Evolutionary conservation across 2,797 vertebrate genomes (phyloP), one percentile per base, ranked within the genome.

Genomic region (Coregonus sp.): DNA sequence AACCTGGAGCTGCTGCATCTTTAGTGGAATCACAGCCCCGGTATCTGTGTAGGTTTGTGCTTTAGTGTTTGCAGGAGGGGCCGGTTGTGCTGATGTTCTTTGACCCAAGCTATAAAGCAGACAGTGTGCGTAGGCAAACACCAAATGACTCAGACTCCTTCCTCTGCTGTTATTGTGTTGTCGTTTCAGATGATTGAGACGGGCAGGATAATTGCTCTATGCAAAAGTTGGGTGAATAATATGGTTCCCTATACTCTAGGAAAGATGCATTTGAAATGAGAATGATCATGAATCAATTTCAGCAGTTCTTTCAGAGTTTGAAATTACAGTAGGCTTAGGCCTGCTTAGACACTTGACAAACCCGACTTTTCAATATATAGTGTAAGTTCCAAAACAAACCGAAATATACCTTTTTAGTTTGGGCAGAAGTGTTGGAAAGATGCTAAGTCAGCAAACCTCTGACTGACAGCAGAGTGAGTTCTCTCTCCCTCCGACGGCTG

Each of bases 1-100:
- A 92, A 90, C 90, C 90, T 63, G 72, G 5, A 87, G 88, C 79
- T 47, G 76, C 85, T 33, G 81, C 77, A 82, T 89, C 86, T 88
- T 89, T 82, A 86, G 85, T 85, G 78, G 78, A 86, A 88, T 86
- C 88, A 74, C 81, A 68, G 74, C 71, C 86, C 25, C 25, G 25
- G 0, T 25, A 89, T 89, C 87, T 80, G 69, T 82, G 85, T 89
- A 81, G 83, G 78, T 72, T 81, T 89, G 73, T 77, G 74, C 78
- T 86, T 88, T 77, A 83, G 78, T 87, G 86, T 87, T 89, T 86
- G 54, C 63, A 25, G 72, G 67, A 77, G 81, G 85, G 77, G 74
- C 70, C 33, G 77, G 86, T 89, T 87, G 80, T 56, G 80, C 84
- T 84, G 82, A 84, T 90, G 84, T 85, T 80, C 88, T 77, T 52